These are phyloP conservation scores for Mythimna vitellina DNA, from an alignment of 2,888 invertebrate genomes.

Conservation along the genomic window DNA sequence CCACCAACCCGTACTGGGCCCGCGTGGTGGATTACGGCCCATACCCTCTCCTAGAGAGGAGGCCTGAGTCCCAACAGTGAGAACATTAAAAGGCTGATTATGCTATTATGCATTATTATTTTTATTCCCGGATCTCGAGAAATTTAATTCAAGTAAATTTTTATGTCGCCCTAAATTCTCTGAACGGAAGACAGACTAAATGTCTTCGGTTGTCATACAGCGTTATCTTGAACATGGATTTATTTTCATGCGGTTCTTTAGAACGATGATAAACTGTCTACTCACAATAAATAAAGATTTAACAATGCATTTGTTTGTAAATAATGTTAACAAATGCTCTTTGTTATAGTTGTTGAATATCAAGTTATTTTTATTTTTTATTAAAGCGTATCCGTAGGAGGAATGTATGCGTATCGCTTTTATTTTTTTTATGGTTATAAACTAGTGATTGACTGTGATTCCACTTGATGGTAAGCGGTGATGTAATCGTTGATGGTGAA, in stretches of 20 bases:
- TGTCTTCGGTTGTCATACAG: constrained; percentile 46
- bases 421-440: too few species aligned
- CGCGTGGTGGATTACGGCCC: too few species aligned
- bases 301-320: constrained; percentile 33
- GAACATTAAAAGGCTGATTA: too few species aligned
- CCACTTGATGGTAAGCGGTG: too few species aligned
- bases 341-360: constrained; percentile 15
- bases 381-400: neutral
- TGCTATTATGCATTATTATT: constrained; percentile 14
- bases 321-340: constrained; percentile 20
- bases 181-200: constrained; percentile 32
- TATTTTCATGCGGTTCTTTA: constrained; percentile 43
- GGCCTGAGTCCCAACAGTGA: too few species aligned
- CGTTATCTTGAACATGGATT: constrained; percentile 52
- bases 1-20: too few species aligned
- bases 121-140: constrained; percentile 20
- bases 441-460: too few species aligned
- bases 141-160: constrained; percentile 29
- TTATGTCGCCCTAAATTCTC: constrained; percentile 33
- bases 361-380: constrained; percentile 3
- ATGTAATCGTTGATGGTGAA: too few species aligned
- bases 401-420: neutral
- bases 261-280: constrained; percentile 38
- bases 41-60: too few species aligned
- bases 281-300: constrained; percentile 39